phyloP scores from a whole-genome alignment of 2,113 vertebrate genomes.

The Erpornis zantholeuca region DNA sequence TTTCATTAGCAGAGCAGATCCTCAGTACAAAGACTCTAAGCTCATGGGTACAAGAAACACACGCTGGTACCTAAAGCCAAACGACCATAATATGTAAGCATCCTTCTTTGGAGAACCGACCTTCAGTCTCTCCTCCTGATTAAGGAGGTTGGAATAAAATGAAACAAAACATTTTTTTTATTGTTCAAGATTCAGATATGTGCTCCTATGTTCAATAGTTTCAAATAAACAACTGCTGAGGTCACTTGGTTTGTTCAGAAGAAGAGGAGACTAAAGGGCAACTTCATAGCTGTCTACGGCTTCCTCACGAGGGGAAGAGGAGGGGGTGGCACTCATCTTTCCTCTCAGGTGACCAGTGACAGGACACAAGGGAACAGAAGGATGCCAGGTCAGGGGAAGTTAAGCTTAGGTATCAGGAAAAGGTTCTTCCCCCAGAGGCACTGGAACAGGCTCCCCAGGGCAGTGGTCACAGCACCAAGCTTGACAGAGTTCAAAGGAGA shows the following conservation, averaged over 20 bases:
- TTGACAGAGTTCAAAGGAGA: background rate
- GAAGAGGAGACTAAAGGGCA: background rate
- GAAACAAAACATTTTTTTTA: background rate
- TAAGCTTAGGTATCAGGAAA: background rate
- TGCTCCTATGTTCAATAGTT: background rate
- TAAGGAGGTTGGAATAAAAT: background rate
- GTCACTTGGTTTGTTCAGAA: background rate
- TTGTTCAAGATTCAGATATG: background rate
- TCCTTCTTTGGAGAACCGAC: background rate
- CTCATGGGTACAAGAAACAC: background rate
- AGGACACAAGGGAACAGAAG: background rate
- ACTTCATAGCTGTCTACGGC: background rate
- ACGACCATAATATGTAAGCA: fast-evolving
- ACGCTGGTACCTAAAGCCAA: background rate
- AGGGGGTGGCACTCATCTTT: background rate
- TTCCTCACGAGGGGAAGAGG: background rate
- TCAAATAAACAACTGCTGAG: background rate
- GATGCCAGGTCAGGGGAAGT: background rate
- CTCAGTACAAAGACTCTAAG: background rate
- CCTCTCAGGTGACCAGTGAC: background rate
- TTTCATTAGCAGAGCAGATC: background rate
- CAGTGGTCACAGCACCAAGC: background rate
- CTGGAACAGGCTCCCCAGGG: background rate
- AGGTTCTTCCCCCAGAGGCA: background rate
- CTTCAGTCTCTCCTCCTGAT: background rate